Evolutionary conservation across 1,140 invertebrate genomes (phyloP).

Genomic region (Thaumatotibia leucotreta): DNA sequence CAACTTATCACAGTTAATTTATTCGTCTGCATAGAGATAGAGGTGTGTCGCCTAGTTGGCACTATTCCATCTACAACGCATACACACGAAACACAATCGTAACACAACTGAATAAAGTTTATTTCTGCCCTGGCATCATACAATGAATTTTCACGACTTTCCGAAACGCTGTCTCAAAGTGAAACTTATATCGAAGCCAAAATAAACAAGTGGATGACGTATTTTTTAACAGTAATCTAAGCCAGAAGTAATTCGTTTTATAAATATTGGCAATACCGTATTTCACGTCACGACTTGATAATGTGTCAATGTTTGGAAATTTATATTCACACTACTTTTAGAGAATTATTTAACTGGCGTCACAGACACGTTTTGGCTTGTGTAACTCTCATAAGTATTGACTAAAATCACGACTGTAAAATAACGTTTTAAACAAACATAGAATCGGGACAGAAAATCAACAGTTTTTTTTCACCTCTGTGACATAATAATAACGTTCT

Average conservation of each 20-base stretch:
- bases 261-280: slow-evolving; percentile 36
- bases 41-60: slow-evolving; percentile 68
- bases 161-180: slow-evolving; percentile 54
- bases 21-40: slow-evolving; percentile 70
- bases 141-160: slow-evolving; percentile 51
- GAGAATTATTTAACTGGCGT: not conserved
- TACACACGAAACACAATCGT: slow-evolving; percentile 26
- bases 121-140: slow-evolving; percentile 12
- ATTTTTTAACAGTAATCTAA: slow-evolving; percentile 54
- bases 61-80: slow-evolving; percentile 43
- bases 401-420: not conserved
- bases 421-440: too few relatives aligned
- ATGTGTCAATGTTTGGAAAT: slow-evolving; percentile 3
- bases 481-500: too few relatives aligned
- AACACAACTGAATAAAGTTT: slow-evolving; percentile 24
- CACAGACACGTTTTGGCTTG: not conserved
- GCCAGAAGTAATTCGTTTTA: slow-evolving; percentile 37
- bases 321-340: slow-evolving; percentile 10
- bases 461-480: too few relatives aligned
- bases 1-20: slow-evolving; percentile 76
- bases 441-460: too few relatives aligned
- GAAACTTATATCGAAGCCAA: slow-evolving; percentile 67
- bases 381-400: not conserved
- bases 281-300: slow-evolving; percentile 9
- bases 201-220: slow-evolving; percentile 68